Conservation (phyloP, 2,888 invertebrate genomes). For the Tridacna gigas region DNA sequence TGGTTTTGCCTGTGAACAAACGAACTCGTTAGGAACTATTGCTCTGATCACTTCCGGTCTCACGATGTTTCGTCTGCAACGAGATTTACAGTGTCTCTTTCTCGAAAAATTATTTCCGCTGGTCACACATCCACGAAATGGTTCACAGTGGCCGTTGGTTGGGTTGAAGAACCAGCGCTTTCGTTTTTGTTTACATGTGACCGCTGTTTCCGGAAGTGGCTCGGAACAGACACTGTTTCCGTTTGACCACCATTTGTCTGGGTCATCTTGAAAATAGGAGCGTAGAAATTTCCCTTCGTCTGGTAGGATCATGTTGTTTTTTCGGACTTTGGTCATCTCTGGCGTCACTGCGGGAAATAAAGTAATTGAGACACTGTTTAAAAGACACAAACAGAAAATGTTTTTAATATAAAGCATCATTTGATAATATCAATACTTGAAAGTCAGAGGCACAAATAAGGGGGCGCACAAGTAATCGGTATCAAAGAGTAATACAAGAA, state of each 20-base stretch:
- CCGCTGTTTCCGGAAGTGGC: conserved; percentile 58
- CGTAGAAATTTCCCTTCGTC: conserved; percentile 16
- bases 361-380: not conserved
- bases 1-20: conserved; percentile 36
- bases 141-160: conserved; percentile 65
- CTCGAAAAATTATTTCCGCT: conserved; percentile 67
- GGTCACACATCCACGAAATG: conserved; percentile 68
- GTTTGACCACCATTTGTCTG: conserved; percentile 38
- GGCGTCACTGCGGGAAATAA: conserved; percentile 32
- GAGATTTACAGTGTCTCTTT: conserved; percentile 66
- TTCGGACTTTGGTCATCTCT: conserved; percentile 11
- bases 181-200: conserved; percentile 61
- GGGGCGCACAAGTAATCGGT: no score
- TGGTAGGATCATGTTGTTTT: conserved; percentile 27
- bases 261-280: conserved; percentile 39
- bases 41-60: conserved; percentile 22
- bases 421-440: no score
- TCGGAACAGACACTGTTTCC: conserved; percentile 55
- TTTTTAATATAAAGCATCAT: no score
- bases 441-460: no score
- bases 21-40: conserved; percentile 30
- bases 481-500: no score
- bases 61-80: conserved; percentile 57
- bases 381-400: no score
- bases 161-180: conserved; percentile 68